Evolutionary conservation across 2,113 vertebrate genomes (phyloP), one percentile per base, ranked within the genome.

Genomic region (Ailurus styani): DNA sequence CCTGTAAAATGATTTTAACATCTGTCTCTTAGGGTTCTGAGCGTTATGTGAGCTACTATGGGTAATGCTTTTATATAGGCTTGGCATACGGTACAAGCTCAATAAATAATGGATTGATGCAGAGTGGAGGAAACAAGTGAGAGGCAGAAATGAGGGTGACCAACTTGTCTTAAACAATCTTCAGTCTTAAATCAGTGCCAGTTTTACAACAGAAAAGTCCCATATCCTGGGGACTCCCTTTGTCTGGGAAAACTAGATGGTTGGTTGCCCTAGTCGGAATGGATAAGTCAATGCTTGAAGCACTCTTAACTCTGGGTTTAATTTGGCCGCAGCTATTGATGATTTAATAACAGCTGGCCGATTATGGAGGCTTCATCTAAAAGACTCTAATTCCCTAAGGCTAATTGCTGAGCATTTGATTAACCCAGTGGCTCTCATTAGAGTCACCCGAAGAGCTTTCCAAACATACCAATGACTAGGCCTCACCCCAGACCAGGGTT

Each of bases 281-380:
- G 23, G n/a, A 34, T 15, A 42, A 92, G 87, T 78, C 94, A 37
- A 66, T 90, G 54, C n/a, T 81, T 21, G 68, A 78, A 81, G 75
- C 62, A 31, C 54, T 90, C 93, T 96, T 57, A 81, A 81, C 60
- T 91, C 81, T 11, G 60, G 47, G 62, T 94, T 96, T 97, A 81
- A 96, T 96, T 87, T 96, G 95, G 92, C 89, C 79, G 37, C 75
- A 81, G 90, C 92, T 96, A 97, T 95, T 89, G 97, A 97, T 97
- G 96, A 91, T 97, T 97, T 98, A 97, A 94, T 97, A 96, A 93
- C 95, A 97, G 94, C 93, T 97, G 95, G 93, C 91, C 93, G 95
- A 96, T 97, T 95, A 91, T 47, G 72, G 85, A 92, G 77, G 85
- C 95, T 95, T 92, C 91, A 72, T 97, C 91, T 96, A 47, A 88